phyloP scores from a whole-genome alignment of 2,888 invertebrate genomes.

The Zygothrica quintamaculata region DNA sequence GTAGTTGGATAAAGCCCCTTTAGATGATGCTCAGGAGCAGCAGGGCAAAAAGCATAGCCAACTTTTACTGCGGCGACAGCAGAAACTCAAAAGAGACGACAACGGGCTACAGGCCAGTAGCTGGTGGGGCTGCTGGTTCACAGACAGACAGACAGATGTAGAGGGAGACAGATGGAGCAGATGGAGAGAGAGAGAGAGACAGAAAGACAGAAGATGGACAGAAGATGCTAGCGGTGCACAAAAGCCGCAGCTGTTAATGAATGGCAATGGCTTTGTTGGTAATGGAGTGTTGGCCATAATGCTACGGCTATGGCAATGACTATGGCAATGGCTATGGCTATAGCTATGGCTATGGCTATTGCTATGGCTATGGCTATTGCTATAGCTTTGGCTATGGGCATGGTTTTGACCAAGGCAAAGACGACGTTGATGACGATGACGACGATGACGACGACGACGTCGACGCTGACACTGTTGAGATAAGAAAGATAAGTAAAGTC shows the following conservation, averaged over 20 bases:
- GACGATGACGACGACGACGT: slow-evolving; percentile 34
- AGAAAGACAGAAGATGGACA: slow-evolving; percentile 4
- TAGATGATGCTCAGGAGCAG: too few relatives aligned
- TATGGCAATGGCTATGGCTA: slow-evolving; percentile 63
- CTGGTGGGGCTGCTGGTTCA: slow-evolving; percentile 3
- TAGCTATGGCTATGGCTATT: slow-evolving; percentile 8
- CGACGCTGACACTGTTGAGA: slow-evolving; percentile 62
- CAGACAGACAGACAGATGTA: too few relatives aligned
- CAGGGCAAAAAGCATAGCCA: slow-evolving; percentile 48
- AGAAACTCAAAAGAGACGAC: slow-evolving; percentile 44
- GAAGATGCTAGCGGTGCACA: slow-evolving; percentile 35
- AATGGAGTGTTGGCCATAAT: slow-evolving; percentile 78
- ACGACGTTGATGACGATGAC: slow-evolving; percentile 45
- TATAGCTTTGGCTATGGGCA: slow-evolving; percentile 10
- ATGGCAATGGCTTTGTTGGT: slow-evolving; percentile 72
- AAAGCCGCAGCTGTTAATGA: slow-evolving; percentile 73
- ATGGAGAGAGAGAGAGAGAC: background rate
- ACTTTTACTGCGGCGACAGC: slow-evolving; percentile 64
- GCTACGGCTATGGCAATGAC: slow-evolving; percentile 26
- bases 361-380: slow-evolving; percentile 4
- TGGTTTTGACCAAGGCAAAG: slow-evolving; percentile 20
- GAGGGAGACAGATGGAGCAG: too few relatives aligned
- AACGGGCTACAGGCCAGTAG: background rate
- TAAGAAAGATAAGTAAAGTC: slow-evolving; percentile 62
- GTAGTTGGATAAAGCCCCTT: background rate